Evolutionary conservation across 2,113 vertebrate species (phyloP).

Genomic region (Aplodontia rufa): DNA sequence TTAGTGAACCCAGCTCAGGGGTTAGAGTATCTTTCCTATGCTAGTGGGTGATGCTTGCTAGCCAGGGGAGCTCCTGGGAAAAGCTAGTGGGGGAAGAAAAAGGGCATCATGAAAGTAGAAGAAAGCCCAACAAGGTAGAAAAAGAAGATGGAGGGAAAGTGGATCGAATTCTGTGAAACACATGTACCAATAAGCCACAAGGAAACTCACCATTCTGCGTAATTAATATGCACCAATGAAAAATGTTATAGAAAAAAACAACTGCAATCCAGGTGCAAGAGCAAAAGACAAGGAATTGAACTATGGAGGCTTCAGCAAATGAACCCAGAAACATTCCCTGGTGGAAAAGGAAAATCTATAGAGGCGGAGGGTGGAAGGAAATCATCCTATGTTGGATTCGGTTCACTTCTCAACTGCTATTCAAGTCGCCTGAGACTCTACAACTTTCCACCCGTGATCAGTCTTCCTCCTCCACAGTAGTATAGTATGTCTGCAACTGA

Average conservation of each 20-base stretch:
- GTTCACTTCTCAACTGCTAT: neutral
- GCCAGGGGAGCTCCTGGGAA: no score
- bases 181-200: neutral
- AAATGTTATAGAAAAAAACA: neutral
- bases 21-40: neutral
- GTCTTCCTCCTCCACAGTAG: neutral
- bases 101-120: neutral
- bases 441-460: neutral
- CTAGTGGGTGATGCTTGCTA: no score
- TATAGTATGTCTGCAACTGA: neutral
- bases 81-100: neutral
- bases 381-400: neutral
- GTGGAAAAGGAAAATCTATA: neutral
- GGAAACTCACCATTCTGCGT: neutral
- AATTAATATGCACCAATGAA: neutral
- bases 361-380: neutral
- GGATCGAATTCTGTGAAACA: neutral
- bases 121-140: neutral
- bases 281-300: neutral
- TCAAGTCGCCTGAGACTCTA: neutral
- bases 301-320: neutral
- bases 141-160: neutral
- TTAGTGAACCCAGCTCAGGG: neutral
- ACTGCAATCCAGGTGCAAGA: neutral
- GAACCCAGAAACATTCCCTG: neutral